Conservation (phyloP, 2,888 invertebrate species). For the Thecophora atra region DNA sequence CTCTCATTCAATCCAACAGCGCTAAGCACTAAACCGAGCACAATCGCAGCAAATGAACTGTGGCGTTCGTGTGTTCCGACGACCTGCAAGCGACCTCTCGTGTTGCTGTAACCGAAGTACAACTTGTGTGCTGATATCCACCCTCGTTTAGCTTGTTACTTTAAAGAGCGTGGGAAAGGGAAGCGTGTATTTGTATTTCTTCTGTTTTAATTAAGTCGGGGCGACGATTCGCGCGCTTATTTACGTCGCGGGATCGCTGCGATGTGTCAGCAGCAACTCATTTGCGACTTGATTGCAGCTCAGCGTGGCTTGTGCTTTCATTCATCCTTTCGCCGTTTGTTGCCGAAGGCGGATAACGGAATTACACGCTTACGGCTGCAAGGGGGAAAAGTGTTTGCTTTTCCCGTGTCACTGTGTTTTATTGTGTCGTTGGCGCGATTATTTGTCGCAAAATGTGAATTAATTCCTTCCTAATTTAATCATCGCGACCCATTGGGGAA, state of each 20-base stretch:
- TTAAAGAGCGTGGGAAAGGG: neutral
- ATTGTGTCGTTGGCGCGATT: neutral
- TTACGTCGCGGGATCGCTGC: neutral
- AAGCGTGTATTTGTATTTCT: neutral
- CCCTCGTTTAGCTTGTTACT: neutral
- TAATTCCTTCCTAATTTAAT: neutral
- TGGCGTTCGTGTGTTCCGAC: neutral
- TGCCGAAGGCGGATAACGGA: neutral
- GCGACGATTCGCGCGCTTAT: slow-evolving; percentile 2
- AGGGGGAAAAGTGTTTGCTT: neutral
- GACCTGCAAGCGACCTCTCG: neutral
- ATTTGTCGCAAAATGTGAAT: neutral
- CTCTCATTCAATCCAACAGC: no score
- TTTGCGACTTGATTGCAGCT: neutral
- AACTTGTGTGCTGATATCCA: neutral
- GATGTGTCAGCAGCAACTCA: neutral
- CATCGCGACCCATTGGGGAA: neutral
- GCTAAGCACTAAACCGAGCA: no score
- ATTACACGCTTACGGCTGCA: neutral
- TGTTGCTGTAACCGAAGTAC: neutral
- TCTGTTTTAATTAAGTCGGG: slow-evolving; percentile 15
- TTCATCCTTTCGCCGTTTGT: neutral
- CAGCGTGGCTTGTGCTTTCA: neutral
- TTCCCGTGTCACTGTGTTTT: no score
- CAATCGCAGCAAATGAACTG: neutral